Evolutionary conservation across 2,797 vertebrate genomes (phyloP).

Genomic region (Graptemys geographica): DNA sequence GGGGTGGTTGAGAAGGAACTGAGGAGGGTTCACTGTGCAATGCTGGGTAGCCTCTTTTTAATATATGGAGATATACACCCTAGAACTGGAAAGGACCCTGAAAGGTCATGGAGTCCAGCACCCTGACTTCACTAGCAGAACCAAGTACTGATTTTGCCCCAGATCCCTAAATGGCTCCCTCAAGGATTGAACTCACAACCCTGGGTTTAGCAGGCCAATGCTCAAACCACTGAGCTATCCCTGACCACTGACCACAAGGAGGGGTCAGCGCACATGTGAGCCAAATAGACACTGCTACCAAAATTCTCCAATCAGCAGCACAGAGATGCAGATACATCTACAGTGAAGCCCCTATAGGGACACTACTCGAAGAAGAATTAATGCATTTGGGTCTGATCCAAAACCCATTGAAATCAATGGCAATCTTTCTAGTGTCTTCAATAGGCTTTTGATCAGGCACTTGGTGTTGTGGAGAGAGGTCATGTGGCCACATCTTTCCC

Average conservation of each 20-base stretch:
- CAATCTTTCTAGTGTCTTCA: neutral
- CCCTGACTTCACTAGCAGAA: too few species aligned
- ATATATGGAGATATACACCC: too few species aligned
- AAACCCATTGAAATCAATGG: neutral
- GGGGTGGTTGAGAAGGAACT: neutral
- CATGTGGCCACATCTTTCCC: neutral
- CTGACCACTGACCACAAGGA: neutral
- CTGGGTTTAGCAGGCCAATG: too few species aligned
- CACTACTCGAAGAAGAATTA: neutral
- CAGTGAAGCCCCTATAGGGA: neutral
- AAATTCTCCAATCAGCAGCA: neutral
- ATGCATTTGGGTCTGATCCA: neutral
- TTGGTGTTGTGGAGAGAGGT: neutral
- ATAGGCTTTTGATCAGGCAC: neutral
- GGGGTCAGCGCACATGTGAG: neutral
- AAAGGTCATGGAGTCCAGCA: too few species aligned
- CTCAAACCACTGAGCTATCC: too few species aligned
- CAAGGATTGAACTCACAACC: too few species aligned
- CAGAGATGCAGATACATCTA: neutral
- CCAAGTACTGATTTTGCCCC: too few species aligned
- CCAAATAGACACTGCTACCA: neutral
- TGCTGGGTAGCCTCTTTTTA: neutral
- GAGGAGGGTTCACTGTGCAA: neutral
- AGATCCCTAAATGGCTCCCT: too few species aligned
- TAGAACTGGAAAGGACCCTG: too few species aligned